Conservation (phyloP, 2,113 vertebrate species). For the Leucopternis melanops region DNA sequence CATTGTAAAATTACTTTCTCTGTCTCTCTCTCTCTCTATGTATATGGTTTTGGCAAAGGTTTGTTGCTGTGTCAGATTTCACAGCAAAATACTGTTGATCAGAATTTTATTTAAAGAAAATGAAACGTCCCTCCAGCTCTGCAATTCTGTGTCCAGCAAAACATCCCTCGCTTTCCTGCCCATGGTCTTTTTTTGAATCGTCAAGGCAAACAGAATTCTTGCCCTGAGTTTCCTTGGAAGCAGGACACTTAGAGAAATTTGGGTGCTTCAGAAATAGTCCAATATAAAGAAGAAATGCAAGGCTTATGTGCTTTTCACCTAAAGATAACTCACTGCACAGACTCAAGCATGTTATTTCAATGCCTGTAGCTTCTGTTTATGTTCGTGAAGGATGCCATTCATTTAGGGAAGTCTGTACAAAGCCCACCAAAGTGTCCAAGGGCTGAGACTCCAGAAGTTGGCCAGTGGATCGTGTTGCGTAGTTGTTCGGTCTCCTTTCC, state of each 20-base stretch:
- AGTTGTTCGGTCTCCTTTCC: neutral
- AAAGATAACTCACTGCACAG: neutral
- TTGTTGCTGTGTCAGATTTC: neutral
- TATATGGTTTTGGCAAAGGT: neutral
- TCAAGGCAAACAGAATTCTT: neutral
- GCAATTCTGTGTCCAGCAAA: neutral
- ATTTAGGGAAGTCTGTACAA: neutral
- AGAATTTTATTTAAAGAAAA: neutral
- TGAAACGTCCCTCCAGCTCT: neutral
- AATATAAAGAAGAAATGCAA: neutral
- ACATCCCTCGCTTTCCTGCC: neutral
- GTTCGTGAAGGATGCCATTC: neutral
- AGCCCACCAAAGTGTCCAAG: neutral
- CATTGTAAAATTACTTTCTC: neutral
- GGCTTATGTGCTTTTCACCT: neutral
- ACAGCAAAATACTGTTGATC: neutral
- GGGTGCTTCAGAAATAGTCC: neutral
- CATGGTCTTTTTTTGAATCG: neutral
- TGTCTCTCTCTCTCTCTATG: neutral
- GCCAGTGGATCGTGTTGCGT: accelerated
- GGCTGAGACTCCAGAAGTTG: neutral
- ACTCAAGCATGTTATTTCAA: neutral
- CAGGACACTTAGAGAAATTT: neutral
- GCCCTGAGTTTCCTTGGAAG: neutral
- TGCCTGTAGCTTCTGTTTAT: neutral